Evolutionary conservation across 2,113 vertebrate genomes (phyloP).

Genomic region (Pteruthius melanotis): DNA sequence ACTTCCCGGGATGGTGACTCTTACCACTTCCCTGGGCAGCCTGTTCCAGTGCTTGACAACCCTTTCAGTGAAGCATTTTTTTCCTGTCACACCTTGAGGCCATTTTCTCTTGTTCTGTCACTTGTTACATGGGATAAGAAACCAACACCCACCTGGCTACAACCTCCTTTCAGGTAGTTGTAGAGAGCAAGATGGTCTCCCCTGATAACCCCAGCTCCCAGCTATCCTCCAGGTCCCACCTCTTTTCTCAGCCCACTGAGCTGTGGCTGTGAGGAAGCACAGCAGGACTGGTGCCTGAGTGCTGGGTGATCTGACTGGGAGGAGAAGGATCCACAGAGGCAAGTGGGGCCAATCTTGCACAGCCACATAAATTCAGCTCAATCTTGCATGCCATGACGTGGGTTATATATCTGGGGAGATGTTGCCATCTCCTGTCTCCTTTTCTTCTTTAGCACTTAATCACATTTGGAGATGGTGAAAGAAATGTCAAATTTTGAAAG

Average conservation of each 20-base stretch:
- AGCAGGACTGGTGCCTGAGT: not conserved
- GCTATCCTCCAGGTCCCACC: not conserved
- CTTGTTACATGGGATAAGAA: not conserved
- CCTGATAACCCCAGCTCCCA: not conserved
- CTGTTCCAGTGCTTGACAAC: not conserved
- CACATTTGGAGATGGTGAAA: not conserved
- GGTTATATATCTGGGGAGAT: not conserved
- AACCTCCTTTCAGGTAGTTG: not conserved
- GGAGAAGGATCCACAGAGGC: not conserved
- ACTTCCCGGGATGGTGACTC: not conserved
- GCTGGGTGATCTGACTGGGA: not conserved
- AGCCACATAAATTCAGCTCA: not conserved
- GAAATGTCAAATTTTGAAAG: not conserved
- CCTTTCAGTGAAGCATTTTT: not conserved
- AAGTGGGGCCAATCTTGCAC: not conserved
- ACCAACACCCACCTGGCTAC: not conserved
- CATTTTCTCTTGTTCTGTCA: not conserved
- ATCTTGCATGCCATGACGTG: not conserved
- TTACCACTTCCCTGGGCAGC: not conserved
- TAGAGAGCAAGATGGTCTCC: not conserved
- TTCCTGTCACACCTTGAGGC: not conserved
- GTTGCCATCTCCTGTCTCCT: not conserved
- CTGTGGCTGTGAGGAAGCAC: rapidly evolving
- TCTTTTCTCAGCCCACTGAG: not conserved
- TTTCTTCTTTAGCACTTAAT: not conserved